Conservation (phyloP, 2,888 invertebrate species). For the Drosophila anomalata region DNA sequence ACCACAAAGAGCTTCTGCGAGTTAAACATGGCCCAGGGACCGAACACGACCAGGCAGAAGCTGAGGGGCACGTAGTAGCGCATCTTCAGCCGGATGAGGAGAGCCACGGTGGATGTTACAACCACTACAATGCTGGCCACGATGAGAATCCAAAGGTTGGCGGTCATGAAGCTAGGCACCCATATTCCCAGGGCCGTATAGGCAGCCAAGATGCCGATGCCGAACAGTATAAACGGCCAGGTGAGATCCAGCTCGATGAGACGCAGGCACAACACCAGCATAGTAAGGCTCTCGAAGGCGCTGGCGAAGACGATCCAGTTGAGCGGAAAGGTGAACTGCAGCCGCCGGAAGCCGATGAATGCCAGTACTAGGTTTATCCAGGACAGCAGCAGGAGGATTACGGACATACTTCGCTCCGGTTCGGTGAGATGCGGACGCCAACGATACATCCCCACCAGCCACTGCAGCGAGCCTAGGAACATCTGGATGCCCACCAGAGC, state of each 20-base stretch:
- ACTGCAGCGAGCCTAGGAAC: slow-evolving; percentile 46
- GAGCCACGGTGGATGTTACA: slow-evolving; percentile 29
- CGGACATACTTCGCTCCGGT: slow-evolving; percentile 40
- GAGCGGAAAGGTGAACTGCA: slow-evolving; percentile 53
- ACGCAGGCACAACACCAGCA: slow-evolving; percentile 46
- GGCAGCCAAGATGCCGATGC: slow-evolving; percentile 37
- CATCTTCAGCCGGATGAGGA: slow-evolving; percentile 42
- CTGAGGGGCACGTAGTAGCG: slow-evolving; percentile 53
- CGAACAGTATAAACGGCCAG: slow-evolving; percentile 42
- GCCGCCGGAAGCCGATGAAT: slow-evolving; percentile 57
- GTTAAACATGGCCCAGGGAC: slow-evolving; percentile 70
- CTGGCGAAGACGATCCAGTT: slow-evolving; percentile 63
- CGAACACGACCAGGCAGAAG: slow-evolving; percentile 50
- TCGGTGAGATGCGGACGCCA: slow-evolving; percentile 29
- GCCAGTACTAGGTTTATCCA: slow-evolving; percentile 51
- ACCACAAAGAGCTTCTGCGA: slow-evolving; percentile 33
- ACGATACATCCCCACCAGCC: slow-evolving; percentile 52
- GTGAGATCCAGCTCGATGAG: slow-evolving; percentile 44
- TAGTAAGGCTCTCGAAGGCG: slow-evolving; percentile 58
- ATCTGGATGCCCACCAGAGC: slow-evolving; percentile 46
- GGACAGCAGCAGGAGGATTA: slow-evolving; percentile 48
- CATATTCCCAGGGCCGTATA: slow-evolving; percentile 55
- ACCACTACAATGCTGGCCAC: slow-evolving; percentile 45
- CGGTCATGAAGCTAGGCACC: slow-evolving; percentile 42
- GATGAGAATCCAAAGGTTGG: slow-evolving; percentile 56